These are phyloP conservation scores for Sarcophaga bullata DNA, from an alignment of 1,140 invertebrate species.

Conservation along the genomic window DNA sequence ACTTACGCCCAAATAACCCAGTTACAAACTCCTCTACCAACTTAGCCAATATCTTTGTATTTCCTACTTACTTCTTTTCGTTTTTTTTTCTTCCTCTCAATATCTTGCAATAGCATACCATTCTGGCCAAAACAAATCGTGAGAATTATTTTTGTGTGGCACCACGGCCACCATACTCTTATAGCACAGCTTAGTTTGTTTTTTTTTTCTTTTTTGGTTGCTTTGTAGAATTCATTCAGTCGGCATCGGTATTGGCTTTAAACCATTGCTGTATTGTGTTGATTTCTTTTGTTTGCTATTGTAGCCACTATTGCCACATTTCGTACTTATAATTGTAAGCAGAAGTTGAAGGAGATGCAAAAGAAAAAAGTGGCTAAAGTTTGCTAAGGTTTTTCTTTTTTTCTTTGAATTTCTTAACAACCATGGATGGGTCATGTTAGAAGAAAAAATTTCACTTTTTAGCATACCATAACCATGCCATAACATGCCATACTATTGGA, in stretches of 20 bases:
- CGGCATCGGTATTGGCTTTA: no score
- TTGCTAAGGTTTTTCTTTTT: not conserved
- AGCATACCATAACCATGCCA: not conserved
- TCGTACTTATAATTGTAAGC: conserved; percentile 29
- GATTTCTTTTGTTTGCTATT: not conserved
- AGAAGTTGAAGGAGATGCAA: not conserved
- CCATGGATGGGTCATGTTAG: conserved; percentile 10
- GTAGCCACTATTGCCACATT: not conserved
- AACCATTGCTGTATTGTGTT: not conserved
- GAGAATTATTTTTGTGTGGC: conserved; percentile 32
- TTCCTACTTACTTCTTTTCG: not conserved
- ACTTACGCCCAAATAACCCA: conserved; percentile 39
- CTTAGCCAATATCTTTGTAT: not conserved
- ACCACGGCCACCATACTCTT: not conserved
- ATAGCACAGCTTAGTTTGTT: not conserved
- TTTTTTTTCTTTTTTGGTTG: no score
- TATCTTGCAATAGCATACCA: not conserved
- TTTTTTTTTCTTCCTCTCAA: not conserved
- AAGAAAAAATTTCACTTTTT: conserved; percentile 34
- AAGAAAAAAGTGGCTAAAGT: not conserved
- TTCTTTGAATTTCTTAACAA: conserved; percentile 16
- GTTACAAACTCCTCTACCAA: not conserved
- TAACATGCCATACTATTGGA: no score
- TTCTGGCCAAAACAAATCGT: conserved; percentile 31
- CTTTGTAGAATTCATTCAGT: no score